Conservation (phyloP, 2,113 vertebrate genomes). For the Daphoenositta chrysoptera region DNA sequence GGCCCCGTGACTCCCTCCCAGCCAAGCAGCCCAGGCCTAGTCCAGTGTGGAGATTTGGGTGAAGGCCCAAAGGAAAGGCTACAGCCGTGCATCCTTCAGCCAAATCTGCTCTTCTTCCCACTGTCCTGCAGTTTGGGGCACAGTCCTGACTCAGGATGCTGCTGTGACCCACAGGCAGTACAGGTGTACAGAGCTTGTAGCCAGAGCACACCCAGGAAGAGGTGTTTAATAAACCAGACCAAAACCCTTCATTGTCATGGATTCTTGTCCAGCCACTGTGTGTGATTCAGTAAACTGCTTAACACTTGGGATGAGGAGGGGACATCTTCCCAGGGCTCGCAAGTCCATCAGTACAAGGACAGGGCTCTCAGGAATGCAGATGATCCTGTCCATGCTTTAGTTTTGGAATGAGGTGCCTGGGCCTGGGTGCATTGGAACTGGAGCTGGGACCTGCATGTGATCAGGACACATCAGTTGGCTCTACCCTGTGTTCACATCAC, state of each 20-base stretch:
- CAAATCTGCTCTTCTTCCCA: not conserved
- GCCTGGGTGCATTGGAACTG: not conserved
- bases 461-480: not conserved
- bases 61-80: not conserved
- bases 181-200: not conserved
- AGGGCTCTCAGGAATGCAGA: not conserved
- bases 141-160: rapidly evolving
- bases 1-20: rapidly evolving
- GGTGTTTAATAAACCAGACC: not conserved
- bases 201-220: not conserved
- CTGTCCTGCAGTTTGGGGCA: not conserved
- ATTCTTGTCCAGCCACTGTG: not conserved
- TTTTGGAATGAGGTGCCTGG: not conserved
- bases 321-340: not conserved
- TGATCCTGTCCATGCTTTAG: not conserved
- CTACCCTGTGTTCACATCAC: not conserved
- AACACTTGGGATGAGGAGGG: not conserved
- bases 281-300: not conserved
- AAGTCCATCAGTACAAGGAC: not conserved
- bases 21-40: not conserved
- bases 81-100: not conserved
- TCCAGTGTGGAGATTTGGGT: not conserved
- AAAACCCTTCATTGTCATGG: not conserved
- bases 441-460: rapidly evolving
- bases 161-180: rapidly evolving